Evolutionary conservation across 2,888 invertebrate genomes (phyloP).

Genomic region (Zygogramma bicolorata): DNA sequence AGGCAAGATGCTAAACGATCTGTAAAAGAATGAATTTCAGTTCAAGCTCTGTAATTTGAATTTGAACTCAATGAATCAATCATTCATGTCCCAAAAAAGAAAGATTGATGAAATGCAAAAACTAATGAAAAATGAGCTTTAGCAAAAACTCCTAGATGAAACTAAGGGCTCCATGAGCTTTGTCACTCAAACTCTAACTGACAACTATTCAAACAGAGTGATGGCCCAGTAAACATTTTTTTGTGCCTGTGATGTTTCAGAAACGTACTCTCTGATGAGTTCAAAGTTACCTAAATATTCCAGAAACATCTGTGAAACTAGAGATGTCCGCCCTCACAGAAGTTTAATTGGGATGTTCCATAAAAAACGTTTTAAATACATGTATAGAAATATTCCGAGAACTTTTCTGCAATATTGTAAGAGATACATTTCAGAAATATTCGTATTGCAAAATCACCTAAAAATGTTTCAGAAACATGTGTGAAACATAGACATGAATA

Average conservation of each 20-base stretch:
- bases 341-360: slow-evolving; percentile 1
- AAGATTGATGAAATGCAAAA: too few species aligned
- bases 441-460: neutral
- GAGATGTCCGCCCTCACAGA: too few species aligned
- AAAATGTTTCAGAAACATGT: neutral
- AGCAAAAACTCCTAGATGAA: too few species aligned
- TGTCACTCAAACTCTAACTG: too few species aligned
- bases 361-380: neutral
- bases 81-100: too few species aligned
- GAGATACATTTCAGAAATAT: neutral
- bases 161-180: too few species aligned
- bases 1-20: too few species aligned
- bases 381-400: neutral
- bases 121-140: too few species aligned
- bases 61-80: too few species aligned
- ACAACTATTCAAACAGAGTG: too few species aligned
- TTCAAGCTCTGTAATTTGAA: too few species aligned
- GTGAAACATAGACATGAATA: neutral
- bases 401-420: neutral
- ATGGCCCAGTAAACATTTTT: neutral
- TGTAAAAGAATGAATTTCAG: too few species aligned
- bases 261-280: neutral
- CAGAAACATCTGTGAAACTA: slow-evolving; percentile 2
- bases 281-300: slow-evolving; percentile 6
- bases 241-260: neutral